A percentile compares a stretch with the other conserved stretches of the same genome.
phyloP scores from a whole-genome alignment of 30 jellyfish, hydroid and myxozoan genomes.

The Calvadosia cruxmelitensis region DNA sequence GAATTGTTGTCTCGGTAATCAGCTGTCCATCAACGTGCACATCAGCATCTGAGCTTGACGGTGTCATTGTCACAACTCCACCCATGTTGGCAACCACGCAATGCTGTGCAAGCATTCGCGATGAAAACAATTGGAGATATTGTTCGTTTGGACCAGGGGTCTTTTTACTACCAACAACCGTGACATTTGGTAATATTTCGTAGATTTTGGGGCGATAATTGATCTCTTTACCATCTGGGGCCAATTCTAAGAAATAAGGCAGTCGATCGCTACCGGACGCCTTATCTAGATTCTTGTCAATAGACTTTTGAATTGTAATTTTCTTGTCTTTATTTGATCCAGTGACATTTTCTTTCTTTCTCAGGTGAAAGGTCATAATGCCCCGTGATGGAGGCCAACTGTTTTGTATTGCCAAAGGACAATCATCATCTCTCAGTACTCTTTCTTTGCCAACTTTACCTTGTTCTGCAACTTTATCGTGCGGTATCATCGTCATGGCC shows the following conservation, averaged over 20 bases:
- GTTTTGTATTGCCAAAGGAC: slow-evolving; percentile 89
- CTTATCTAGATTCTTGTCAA: neutral
- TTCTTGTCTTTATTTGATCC: slow-evolving; percentile 6
- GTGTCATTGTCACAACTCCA: slow-evolving; percentile 80
- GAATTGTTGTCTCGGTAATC: slow-evolving; percentile 50
- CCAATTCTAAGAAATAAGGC: slow-evolving; percentile 59
- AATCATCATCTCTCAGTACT: slow-evolving; percentile 60
- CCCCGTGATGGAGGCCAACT: slow-evolving; percentile 98
- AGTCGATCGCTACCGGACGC: neutral
- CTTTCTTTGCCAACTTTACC: slow-evolving; percentile 57
- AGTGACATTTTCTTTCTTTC: slow-evolving; percentile 48
- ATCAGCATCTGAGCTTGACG: slow-evolving; percentile 79
- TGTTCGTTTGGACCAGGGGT: slow-evolving; percentile 56
- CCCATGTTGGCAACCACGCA: slow-evolving; percentile 70
- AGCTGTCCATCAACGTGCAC: slow-evolving; percentile 52
- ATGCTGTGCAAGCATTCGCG: slow-evolving; percentile 59
- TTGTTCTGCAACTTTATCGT: slow-evolving; percentile 68
- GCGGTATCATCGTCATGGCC: slow-evolving; percentile 69
- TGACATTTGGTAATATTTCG: slow-evolving; percentile 40
- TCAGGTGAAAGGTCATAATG: slow-evolving; percentile 63
- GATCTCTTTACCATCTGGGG: slow-evolving; percentile 48
- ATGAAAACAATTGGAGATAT: slow-evolving; percentile 54
- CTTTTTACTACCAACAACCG: slow-evolving; percentile 73
- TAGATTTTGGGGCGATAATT: slow-evolving; percentile 49
- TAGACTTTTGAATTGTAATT: neutral